These are phyloP conservation scores for Phania funesta DNA, from an alignment of 2,888 invertebrate species.

Conservation along the genomic window DNA sequence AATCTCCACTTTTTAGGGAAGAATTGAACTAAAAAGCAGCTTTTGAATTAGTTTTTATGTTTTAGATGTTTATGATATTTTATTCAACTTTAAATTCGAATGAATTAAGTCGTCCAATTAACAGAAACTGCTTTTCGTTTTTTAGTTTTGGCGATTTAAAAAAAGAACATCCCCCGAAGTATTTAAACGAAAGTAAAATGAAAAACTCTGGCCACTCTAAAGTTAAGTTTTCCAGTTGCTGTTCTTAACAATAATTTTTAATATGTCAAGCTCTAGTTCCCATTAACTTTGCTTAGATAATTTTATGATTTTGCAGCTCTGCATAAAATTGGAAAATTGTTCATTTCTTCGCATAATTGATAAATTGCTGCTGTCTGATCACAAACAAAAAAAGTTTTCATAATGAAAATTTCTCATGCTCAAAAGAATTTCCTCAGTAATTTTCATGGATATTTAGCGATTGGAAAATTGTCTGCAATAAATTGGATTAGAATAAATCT, in stretches of 20 bases:
- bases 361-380: not conserved
- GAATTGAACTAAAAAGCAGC: too few relatives aligned
- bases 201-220: too few relatives aligned
- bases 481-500: slow-evolving; percentile 58
- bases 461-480: slow-evolving; percentile 23
- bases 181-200: too few relatives aligned
- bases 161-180: too few relatives aligned
- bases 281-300: not conserved
- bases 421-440: slow-evolving; percentile 30
- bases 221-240: not conserved
- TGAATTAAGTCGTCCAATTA: too few relatives aligned
- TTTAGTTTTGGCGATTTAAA: too few relatives aligned
- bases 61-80: too few relatives aligned
- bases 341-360: not conserved
- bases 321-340: slow-evolving; percentile 2
- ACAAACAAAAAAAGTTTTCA: not conserved
- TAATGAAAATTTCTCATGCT: slow-evolving; percentile 10
- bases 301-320: not conserved
- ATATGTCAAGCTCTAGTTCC: not conserved
- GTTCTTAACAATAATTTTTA: too few relatives aligned
- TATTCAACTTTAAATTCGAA: too few relatives aligned
- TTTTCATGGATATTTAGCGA: slow-evolving; percentile 26
- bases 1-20: too few relatives aligned
- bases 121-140: too few relatives aligned
- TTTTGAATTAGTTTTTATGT: too few relatives aligned